These are phyloP conservation scores for Oxygymnocypris stewartii DNA, from an alignment of 2,113 vertebrate species.

Conservation along the genomic window DNA sequence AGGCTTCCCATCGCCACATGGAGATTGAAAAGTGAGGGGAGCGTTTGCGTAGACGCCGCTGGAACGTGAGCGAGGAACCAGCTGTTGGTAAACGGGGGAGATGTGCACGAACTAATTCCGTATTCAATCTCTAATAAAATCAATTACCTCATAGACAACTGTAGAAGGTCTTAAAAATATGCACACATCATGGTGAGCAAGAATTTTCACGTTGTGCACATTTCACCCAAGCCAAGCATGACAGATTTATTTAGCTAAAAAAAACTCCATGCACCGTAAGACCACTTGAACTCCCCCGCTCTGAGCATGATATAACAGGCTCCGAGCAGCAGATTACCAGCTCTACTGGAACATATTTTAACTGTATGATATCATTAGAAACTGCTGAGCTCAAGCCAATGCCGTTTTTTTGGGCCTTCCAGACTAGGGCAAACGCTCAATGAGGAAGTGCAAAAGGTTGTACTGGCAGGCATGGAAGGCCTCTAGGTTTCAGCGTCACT, in stretches of 20 bases:
- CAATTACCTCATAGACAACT: constrained; percentile 15
- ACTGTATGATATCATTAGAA: constrained; percentile 73
- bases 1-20: constrained; percentile 93
- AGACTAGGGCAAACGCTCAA: constrained; percentile 84
- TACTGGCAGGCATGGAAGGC: constrained; percentile 90
- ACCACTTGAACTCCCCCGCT: constrained; percentile 79
- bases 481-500: constrained; percentile 86
- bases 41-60: constrained; percentile 76
- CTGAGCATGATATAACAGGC: constrained; percentile 75
- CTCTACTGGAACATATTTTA: constrained; percentile 71
- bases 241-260: constrained; percentile 77
- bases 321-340: constrained; percentile 74
- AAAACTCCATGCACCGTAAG: constrained; percentile 78
- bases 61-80: constrained; percentile 81
- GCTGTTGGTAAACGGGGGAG: constrained; percentile 70
- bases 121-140: constrained; percentile 12
- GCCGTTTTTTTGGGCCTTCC: constrained; percentile 66
- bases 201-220: constrained; percentile 76
- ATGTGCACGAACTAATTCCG: neutral
- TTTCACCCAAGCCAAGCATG: constrained; percentile 77
- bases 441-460: constrained; percentile 75
- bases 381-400: constrained; percentile 72
- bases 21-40: constrained; percentile 88
- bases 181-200: constrained; percentile 58
- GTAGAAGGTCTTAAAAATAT: neutral